A percentile compares a stretch with the other conserved stretches of the same genome.
Evolutionary conservation across 2,888 invertebrate genomes (phyloP).

Genomic region (Alcis repandata): DNA sequence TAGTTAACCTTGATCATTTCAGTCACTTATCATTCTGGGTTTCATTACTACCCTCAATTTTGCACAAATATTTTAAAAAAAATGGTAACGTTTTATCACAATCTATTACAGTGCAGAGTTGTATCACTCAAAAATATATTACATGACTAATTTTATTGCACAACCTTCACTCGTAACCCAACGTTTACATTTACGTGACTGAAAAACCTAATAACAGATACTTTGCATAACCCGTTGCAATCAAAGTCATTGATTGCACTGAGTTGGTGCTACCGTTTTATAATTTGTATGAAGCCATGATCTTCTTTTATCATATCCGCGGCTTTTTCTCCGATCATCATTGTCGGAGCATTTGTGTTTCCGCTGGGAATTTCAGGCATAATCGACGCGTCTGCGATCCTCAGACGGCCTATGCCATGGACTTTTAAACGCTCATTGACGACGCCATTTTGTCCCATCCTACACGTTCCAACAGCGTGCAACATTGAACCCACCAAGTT

Average conservation of each 20-base stretch:
- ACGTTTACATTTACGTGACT: not conserved
- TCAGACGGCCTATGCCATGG: constrained; percentile 62
- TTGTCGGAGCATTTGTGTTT: constrained; percentile 74
- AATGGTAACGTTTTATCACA: not conserved
- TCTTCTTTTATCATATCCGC: constrained; percentile 77
- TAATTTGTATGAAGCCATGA: constrained; percentile 36
- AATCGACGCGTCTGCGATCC: constrained; percentile 75
- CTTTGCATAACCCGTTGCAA: not conserved
- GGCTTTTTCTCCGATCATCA: constrained; percentile 80
- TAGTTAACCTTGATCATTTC: not conserved
- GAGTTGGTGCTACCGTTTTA: constrained; percentile 5
- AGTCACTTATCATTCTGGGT: not conserved
- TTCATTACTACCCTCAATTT: not conserved
- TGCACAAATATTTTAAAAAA: not conserved
- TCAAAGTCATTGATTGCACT: constrained; percentile 10
- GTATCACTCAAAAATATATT: not conserved
- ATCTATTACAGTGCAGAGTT: constrained; percentile 1
- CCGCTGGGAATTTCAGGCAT: constrained; percentile 75
- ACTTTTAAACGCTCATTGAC: constrained; percentile 72
- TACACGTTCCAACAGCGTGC: constrained; percentile 85
- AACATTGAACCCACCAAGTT: constrained; percentile 86
- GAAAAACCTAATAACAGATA: not conserved
- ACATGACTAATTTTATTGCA: constrained; percentile 6
- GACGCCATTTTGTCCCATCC: constrained; percentile 72
- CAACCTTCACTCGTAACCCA: not conserved